Percentiles rank a stretch among this genome's conserved stretches.
Evolutionary conservation across 2,888 invertebrate genomes (phyloP).

Genomic region (Hedya salicella): DNA sequence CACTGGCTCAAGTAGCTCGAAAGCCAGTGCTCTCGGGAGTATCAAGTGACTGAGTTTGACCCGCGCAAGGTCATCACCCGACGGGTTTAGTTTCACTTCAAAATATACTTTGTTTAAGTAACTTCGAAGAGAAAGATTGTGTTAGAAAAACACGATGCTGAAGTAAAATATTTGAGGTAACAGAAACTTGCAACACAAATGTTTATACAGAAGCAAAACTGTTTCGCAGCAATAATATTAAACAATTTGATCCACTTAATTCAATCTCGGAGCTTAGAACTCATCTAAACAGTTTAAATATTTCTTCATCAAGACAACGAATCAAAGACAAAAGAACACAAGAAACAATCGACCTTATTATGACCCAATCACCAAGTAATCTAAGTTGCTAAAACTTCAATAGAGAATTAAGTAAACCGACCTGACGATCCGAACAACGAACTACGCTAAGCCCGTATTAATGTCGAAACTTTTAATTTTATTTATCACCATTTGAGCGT

Average conservation of each 20-base stretch:
- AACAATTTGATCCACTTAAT: conserved; percentile 25
- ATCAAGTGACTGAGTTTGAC: conserved; percentile 35
- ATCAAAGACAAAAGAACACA: conserved; percentile 38
- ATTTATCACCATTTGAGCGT: conserved; percentile 39
- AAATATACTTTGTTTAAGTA: conserved; percentile 32
- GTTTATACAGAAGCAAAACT: conserved; percentile 17
- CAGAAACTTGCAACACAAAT: conserved; percentile 5
- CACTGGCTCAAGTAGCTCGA: conserved; percentile 40
- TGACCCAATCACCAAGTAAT: conserved; percentile 39
- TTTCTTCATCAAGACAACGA: conserved; percentile 35
- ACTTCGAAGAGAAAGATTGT: conserved; percentile 19
- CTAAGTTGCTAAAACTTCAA: conserved; percentile 38
- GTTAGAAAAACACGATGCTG: conserved; percentile 5
- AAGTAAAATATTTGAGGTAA: conserved; percentile 23
- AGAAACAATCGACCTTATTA: conserved; percentile 37
- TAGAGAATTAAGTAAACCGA: conserved; percentile 33
- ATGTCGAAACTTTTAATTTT: conserved; percentile 40
- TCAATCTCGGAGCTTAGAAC: conserved; percentile 25
- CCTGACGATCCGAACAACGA: conserved; percentile 36
- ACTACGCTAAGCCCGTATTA: conserved; percentile 37
- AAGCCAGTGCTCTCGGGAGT: conserved; percentile 37
- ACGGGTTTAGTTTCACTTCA: conserved; percentile 26
- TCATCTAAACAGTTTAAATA: conserved; percentile 33
- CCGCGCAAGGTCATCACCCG: conserved; percentile 34
- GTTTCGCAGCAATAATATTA: conserved; percentile 6